Percentiles rank a stretch among this genome's conserved stretches.
Conservation (phyloP, 2,113 vertebrate species). For the Campylorhamphus procurvoides region DNA sequence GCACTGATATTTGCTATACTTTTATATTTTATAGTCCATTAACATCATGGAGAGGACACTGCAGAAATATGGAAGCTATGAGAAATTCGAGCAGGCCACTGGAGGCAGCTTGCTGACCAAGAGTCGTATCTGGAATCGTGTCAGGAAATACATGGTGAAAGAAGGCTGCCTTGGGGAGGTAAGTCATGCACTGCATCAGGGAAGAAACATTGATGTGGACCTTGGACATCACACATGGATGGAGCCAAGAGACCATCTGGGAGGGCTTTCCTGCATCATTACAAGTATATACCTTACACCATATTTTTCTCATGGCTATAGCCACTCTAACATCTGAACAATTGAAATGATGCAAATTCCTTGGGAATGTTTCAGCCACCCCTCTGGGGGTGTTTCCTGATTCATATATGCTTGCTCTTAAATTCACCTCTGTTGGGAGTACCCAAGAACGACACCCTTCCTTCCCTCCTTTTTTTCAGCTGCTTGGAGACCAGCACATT, state of each 20-base stretch:
- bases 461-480: conserved; percentile 37
- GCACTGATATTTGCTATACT: neutral
- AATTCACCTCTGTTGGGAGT: conserved; percentile 10
- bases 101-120: conserved; percentile 88
- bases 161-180: conserved; percentile 96
- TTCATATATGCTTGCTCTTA: neutral
- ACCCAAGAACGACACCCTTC: conserved; percentile 36
- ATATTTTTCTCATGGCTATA: neutral
- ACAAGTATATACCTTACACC: neutral
- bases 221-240: neutral
- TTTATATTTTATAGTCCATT: conserved; percentile 79
- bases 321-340: neutral
- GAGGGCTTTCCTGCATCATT: neutral
- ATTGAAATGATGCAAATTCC: neutral
- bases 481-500: neutral
- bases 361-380: neutral
- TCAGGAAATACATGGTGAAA: conserved; percentile 93
- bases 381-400: conserved; percentile 7
- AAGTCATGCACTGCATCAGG: neutral
- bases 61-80: conserved; percentile 90
- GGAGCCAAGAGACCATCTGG: neutral
- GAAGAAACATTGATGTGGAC: neutral
- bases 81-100: conserved; percentile 89
- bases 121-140: conserved; percentile 85
- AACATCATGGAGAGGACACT: conserved; percentile 88